Evolutionary conservation across 2,888 invertebrate genomes (phyloP).

Genomic region (Scaptomyza reducta): DNA sequence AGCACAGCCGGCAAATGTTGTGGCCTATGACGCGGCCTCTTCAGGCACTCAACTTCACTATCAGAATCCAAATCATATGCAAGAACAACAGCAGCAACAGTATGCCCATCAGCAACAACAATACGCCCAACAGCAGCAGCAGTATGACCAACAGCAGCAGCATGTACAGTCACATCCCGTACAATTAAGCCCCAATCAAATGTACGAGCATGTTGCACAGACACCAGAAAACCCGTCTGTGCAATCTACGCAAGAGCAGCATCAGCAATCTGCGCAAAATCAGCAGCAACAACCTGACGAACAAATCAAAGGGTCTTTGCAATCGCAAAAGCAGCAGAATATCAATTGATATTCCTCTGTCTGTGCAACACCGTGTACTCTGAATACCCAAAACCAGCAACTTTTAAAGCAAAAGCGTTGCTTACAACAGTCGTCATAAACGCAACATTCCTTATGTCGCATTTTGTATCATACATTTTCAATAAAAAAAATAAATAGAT

Average conservation of each 20-base stretch:
- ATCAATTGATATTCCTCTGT: not conserved
- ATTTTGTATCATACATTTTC: not conserved
- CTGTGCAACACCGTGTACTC: not conserved
- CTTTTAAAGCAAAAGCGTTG: not conserved
- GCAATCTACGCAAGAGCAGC: conserved; percentile 28
- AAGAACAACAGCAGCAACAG: conserved; percentile 75
- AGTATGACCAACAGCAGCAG: conserved; percentile 65
- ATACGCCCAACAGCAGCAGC: conserved; percentile 71
- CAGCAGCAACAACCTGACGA: conserved; percentile 12
- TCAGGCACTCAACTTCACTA: conserved; percentile 69
- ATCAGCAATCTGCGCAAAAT: conserved; percentile 31
- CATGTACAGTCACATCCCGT: conserved; percentile 70
- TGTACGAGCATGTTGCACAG: conserved; percentile 72
- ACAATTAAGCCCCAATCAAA: conserved; percentile 75
- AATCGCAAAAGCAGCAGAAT: conserved; percentile 2
- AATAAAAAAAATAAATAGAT: not conserved
- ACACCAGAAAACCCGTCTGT: conserved; percentile 64
- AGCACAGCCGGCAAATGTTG: conserved; percentile 55
- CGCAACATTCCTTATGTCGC: not conserved
- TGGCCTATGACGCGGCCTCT: conserved; percentile 58
- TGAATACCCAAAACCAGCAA: not conserved
- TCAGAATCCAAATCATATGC: conserved; percentile 70
- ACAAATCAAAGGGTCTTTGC: conserved; percentile 3
- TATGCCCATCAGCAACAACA: conserved; percentile 77
- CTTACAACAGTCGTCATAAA: not conserved